Conservation (phyloP, 2,888 invertebrate genomes). For the Macrosoma leucophasiata region DNA sequence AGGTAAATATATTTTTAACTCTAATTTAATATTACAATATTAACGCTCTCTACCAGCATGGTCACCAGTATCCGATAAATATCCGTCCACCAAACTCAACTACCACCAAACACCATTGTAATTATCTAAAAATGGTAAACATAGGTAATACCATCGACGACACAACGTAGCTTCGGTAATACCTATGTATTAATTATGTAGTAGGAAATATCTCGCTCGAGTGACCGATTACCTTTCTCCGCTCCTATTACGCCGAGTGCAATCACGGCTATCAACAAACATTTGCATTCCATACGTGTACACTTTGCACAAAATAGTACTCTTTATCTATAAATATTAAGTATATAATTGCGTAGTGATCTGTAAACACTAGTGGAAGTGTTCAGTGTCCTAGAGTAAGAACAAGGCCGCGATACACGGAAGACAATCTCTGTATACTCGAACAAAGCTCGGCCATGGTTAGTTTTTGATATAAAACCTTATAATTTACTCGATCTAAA, state of each 20-base stretch:
- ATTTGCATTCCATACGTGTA: constrained; percentile 12
- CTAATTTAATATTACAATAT: constrained; percentile 2
- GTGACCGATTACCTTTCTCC: constrained; percentile 31
- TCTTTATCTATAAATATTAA: not conserved
- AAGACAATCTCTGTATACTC: constrained; percentile 66
- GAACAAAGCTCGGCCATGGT: constrained; percentile 47
- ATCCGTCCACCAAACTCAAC: constrained; percentile 5
- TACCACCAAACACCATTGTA: too few species aligned
- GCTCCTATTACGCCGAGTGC: constrained; percentile 20
- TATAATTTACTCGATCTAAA: constrained; percentile 41
- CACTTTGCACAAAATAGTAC: not conserved
- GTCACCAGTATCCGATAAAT: constrained; percentile 34
- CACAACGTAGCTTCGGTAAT: too few species aligned
- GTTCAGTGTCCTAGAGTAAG: constrained; percentile 37
- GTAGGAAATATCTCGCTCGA: constrained; percentile 40
- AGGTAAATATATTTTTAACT: constrained; percentile 80
- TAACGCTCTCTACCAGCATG: constrained; percentile 26
- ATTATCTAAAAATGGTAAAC: too few species aligned
- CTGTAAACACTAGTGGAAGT: constrained; percentile 28
- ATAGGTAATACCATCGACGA: too few species aligned
- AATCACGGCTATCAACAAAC: constrained; percentile 24
- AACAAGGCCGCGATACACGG: constrained; percentile 61
- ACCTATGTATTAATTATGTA: constrained; percentile 28
- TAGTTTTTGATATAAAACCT: constrained; percentile 35
- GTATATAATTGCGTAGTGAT: too few species aligned